phyloP scores from a whole-genome alignment of 2,888 invertebrate species.

The Strigamia crassipes region DNA sequence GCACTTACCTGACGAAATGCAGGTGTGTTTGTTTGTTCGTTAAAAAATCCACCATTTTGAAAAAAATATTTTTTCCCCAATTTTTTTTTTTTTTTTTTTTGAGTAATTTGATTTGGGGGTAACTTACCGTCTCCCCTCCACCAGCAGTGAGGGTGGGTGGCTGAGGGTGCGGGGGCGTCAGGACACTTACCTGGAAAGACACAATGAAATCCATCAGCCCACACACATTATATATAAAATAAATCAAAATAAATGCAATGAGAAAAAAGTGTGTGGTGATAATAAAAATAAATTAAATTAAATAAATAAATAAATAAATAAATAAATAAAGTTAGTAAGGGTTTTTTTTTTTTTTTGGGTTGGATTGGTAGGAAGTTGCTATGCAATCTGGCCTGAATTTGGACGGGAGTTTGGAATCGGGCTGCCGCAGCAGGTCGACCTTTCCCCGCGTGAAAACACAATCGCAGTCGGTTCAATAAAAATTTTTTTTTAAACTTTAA shows the following conservation, averaged over 20 bases:
- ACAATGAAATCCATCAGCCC: slow-evolving; percentile 26
- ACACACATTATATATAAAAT: not conserved
- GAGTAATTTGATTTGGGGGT: not conserved
- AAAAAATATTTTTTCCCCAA: no score
- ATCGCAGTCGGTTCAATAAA: no score
- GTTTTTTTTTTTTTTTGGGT: no score
- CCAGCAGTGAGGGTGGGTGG: slow-evolving; percentile 30
- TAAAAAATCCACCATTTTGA: not conserved
- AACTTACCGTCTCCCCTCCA: slow-evolving; percentile 37
- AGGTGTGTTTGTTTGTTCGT: not conserved
- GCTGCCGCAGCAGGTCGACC: not conserved
- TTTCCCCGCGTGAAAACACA: not conserved
- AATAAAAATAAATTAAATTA: not conserved
- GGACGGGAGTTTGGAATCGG: not conserved
- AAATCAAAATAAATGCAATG: not conserved
- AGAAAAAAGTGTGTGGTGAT: not conserved
- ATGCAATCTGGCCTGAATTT: no score
- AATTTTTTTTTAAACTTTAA: no score
- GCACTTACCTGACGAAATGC: not conserved
- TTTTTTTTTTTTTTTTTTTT: not conserved
- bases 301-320: not conserved
- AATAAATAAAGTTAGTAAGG: not conserved
- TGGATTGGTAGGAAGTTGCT: no score
- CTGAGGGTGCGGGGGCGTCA: slow-evolving; percentile 37
- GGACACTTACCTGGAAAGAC: slow-evolving; percentile 31